Evolutionary conservation across 1,140 invertebrate genomes (phyloP), one percentile per base, ranked within the genome.

Genomic region (Vanessa tameamea): DNA sequence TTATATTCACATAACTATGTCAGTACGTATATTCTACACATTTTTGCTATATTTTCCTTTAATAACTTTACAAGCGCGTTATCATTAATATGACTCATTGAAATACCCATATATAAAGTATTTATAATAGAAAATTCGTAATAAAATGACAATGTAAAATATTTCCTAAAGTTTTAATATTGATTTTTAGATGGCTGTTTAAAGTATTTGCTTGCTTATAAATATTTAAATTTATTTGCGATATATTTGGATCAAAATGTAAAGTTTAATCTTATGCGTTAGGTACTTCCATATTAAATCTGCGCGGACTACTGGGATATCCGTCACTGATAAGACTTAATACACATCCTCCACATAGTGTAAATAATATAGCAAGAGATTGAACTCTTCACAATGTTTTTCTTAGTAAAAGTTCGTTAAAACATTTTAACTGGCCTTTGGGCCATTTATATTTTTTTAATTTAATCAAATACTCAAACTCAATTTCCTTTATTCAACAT

Each of bases 11-110:
- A 15, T 57, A 57, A 57, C n/a, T 8, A 53, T 53, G n/a, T 15
- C 8, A 57, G 53, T 57, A 23, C 9, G 3, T 43, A 57, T 11
- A 15, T 50, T 50, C 50, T 68, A 63, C 65, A 47, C 66, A 74
- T 78, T 78, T 78, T 67, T 43, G 74, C 37, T 51, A 48, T 67
- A 73, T 86, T 86, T 86, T 86, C 82, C 84, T 81, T 78, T 76
- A 75, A 78, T 77, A 78, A 80, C 75, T 80, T 77, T 51, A 79
- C 69, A 69, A 63, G 47, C 65, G 31, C 76, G 72, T 51, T 76
- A 77, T 77, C 74, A 74, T 59, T 69, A 26, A 53, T 66, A 43
- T 78, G 64, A 79, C 47, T 82, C 76, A 82, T 68, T 67, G n/a
- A 66, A 69, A 69, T 63, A 72, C 69, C 69, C 48, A 55, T 67